phyloP scores from a whole-genome alignment of 2,888 invertebrate species.

The Drosophila pegasa region DNA sequence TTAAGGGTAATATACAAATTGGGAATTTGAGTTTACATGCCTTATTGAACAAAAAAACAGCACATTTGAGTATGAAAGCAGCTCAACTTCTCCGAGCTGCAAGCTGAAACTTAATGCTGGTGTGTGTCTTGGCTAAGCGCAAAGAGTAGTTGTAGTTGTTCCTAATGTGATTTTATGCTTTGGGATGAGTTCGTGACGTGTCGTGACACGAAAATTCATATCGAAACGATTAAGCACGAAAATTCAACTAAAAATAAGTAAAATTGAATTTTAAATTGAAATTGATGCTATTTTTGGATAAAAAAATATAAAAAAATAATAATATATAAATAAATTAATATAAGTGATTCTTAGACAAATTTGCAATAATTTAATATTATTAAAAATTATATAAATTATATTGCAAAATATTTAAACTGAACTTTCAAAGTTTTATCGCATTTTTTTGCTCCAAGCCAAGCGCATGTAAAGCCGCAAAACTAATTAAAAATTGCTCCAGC shows the following conservation, averaged over 20 bases:
- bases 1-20: too few relatives aligned
- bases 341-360: background rate
- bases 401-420: background rate
- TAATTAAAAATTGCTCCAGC: conserved; percentile 71
- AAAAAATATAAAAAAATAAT: background rate
- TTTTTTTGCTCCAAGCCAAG: background rate
- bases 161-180: background rate
- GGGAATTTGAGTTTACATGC: too few relatives aligned
- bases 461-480: conserved; percentile 63
- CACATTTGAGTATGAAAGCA: background rate
- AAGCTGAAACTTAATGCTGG: background rate
- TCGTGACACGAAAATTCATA: background rate
- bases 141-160: background rate
- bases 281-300: background rate
- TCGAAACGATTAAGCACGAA: background rate
- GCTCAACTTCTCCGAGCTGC: background rate
- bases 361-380: background rate
- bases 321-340: too few relatives aligned
- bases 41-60: too few relatives aligned
- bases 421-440: background rate
- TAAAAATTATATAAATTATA: background rate
- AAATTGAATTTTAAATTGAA: too few relatives aligned
- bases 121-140: conserved; percentile 3
- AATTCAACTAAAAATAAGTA: background rate
- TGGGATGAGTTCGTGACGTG: background rate